Conservation (phyloP, 2,113 vertebrate species). For the Dryoscopus gambensis region DNA sequence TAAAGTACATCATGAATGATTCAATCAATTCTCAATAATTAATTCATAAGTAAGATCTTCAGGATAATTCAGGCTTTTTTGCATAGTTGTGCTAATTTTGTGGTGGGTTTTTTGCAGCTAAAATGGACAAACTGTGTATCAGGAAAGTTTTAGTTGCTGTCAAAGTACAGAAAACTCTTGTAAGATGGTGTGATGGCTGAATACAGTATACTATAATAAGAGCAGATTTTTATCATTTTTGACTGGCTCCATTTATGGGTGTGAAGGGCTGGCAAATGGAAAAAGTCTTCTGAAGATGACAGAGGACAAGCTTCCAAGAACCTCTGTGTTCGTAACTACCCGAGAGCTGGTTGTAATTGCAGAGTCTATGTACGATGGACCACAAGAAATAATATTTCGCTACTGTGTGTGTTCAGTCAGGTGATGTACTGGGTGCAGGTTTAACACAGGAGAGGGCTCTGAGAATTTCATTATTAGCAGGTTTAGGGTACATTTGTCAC, state of each 20-base stretch:
- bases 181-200: not conserved
- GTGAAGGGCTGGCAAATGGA: not conserved
- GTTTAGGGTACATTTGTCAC: not conserved
- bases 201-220: not conserved
- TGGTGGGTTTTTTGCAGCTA: not conserved
- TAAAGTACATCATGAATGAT: not conserved
- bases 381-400: not conserved
- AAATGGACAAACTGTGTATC: not conserved
- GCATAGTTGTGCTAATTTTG: not conserved
- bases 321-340: not conserved
- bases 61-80: not conserved
- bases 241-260: not conserved
- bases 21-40: not conserved
- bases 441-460: not conserved
- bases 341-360: not conserved
- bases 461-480: not conserved
- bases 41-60: not conserved
- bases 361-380: not conserved
- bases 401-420: not conserved
- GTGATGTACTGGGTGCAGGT: rapidly evolving
- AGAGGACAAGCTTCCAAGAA: not conserved
- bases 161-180: not conserved
- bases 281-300: not conserved
- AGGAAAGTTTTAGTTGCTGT: not conserved
- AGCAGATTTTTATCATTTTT: not conserved